Evolutionary conservation across 2,888 invertebrate species (phyloP).

Genomic region (Norana najaformis): DNA sequence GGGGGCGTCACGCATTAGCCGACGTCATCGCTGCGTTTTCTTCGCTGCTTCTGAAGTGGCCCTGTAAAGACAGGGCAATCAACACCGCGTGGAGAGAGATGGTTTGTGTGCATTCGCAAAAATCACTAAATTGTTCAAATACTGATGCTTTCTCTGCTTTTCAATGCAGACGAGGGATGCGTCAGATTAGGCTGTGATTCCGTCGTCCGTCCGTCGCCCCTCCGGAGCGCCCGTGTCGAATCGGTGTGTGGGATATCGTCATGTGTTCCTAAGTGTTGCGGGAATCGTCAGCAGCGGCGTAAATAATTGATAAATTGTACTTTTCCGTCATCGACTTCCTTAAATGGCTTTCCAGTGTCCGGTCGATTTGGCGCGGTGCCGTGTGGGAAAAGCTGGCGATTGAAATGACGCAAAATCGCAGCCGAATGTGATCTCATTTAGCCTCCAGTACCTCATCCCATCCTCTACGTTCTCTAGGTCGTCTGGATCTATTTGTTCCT

Average conservation of each 20-base stretch:
- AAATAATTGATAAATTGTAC: conserved; percentile 23
- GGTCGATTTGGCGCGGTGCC: not conserved
- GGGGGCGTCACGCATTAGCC: not conserved
- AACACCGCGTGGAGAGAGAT: not conserved
- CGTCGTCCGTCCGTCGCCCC: not conserved
- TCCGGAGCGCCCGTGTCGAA: not conserved
- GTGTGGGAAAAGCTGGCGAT: too few species aligned
- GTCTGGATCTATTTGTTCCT: too few species aligned
- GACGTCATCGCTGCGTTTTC: not conserved
- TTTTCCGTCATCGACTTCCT: not conserved
- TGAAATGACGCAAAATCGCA: too few species aligned
- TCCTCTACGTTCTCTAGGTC: too few species aligned
- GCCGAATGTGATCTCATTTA: too few species aligned
- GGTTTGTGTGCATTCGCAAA: not conserved
- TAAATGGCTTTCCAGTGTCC: conserved; percentile 23
- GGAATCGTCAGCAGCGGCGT: not conserved
- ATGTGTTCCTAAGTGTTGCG: not conserved
- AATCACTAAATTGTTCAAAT: conserved; percentile 23
- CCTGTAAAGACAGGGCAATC: not conserved
- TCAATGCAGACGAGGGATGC: not conserved
- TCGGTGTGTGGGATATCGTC: not conserved
- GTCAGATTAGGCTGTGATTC: not conserved
- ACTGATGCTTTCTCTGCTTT: not conserved
- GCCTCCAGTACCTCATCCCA: too few species aligned
- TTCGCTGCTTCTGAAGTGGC: not conserved